A percentile compares a stretch with the other conserved stretches of the same genome.
phyloP scores from a whole-genome alignment of 2,113 vertebrate genomes.

The Ctenodactylus gundi region DNA sequence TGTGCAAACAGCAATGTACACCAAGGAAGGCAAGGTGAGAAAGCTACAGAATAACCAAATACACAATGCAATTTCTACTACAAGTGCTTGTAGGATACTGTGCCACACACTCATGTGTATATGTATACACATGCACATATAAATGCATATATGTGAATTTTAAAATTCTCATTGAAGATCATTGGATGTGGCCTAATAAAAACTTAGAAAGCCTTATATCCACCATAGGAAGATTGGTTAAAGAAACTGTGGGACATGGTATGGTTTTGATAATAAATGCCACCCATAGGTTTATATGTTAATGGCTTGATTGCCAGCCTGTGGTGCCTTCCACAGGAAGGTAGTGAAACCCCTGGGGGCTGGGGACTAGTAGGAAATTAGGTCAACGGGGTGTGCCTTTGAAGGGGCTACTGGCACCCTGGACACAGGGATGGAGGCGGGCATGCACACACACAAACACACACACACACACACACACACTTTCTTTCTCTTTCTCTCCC shows the following conservation, averaged over 20 bases:
- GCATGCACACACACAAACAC: too few relatives aligned
- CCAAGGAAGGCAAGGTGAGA: not conserved
- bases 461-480: too few relatives aligned
- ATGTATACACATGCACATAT: accelerated
- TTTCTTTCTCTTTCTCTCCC: not conserved
- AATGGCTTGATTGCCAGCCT: not conserved
- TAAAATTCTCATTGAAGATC: not conserved
- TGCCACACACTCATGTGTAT: not conserved
- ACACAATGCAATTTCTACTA: not conserved
- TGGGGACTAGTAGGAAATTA: not conserved
- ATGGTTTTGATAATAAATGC: not conserved
- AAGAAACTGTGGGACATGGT: not conserved
- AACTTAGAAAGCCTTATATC: not conserved
- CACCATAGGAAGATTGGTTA: not conserved
- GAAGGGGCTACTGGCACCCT: not conserved
- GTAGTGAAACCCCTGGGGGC: not conserved
- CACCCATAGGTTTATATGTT: not conserved
- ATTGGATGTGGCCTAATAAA: not conserved
- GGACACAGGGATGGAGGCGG: too few relatives aligned
- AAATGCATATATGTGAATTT: not conserved
- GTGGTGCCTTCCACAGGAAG: not conserved
- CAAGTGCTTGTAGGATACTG: not conserved
- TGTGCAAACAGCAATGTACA: not conserved
- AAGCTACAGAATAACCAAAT: not conserved
- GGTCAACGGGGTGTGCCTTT: not conserved